Percentiles rank a stretch among this genome's conserved stretches.
These are phyloP conservation scores for Rhyacophila evoluta DNA, from an alignment of 2,888 invertebrate species.

Conservation along the genomic window DNA sequence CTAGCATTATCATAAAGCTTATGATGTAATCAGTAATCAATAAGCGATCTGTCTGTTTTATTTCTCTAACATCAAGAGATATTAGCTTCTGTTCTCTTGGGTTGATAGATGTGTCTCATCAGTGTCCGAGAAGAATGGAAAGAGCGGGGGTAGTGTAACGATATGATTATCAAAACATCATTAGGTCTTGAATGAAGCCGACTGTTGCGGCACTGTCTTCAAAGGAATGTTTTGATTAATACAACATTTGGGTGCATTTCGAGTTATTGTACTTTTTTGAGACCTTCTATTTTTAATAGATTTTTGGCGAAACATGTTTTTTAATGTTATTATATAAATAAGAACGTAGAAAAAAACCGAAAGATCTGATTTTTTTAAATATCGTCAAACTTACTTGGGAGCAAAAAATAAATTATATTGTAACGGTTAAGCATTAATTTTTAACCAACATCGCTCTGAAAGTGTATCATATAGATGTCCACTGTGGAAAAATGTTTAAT, in stretches of 20 bases:
- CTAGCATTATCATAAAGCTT: neutral
- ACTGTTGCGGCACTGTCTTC: slow-evolving; percentile 38
- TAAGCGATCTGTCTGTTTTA: slow-evolving; percentile 20
- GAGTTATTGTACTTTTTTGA: neutral
- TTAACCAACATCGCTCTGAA: too few relatives aligned
- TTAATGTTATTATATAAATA: too few relatives aligned
- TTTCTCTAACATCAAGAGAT: slow-evolving; percentile 8
- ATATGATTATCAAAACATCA: slow-evolving; percentile 51
- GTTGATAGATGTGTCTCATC: slow-evolving; percentile 19
- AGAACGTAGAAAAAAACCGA: too few relatives aligned
- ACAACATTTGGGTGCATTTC: slow-evolving; percentile 10
- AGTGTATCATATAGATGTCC: too few relatives aligned
- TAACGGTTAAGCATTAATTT: too few relatives aligned
- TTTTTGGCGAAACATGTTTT: neutral
- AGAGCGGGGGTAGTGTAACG: slow-evolving; percentile 44
- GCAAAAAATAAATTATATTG: too few relatives aligned
- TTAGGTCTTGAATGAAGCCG: slow-evolving; percentile 44
- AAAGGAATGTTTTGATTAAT: slow-evolving; percentile 24
- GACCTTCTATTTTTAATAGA: neutral
- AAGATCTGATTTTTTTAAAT: too few relatives aligned
- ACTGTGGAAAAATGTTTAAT: too few relatives aligned
- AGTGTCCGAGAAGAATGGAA: neutral
- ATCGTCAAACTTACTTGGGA: too few relatives aligned
- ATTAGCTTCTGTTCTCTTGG: slow-evolving; percentile 7
- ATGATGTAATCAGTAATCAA: slow-evolving; percentile 8